Evolutionary conservation across 1,140 invertebrate species (phyloP), one percentile per base, ranked within the genome.

Genomic region (Drosophila burlai): DNA sequence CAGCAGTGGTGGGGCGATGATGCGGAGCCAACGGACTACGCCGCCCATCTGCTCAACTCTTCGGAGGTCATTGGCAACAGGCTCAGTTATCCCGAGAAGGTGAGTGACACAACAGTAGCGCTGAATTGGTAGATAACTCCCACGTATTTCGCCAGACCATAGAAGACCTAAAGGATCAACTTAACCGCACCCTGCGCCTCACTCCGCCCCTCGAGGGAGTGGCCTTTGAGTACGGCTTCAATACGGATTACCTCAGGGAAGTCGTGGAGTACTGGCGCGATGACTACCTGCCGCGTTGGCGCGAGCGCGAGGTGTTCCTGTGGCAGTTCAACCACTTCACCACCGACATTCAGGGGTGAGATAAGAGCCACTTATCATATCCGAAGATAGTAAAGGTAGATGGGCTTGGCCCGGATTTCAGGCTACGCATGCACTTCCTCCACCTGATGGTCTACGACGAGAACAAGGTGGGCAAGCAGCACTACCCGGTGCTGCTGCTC

Each of bases 281-380:
- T 31, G 94, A 96, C 42, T 98, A 97, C 92, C 93, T 97, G 82
- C 87, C 92, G 59, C 91, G 86, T 89, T 98, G 97, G 95, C 94
- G 93, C 71, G 92, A 95, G 83, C 94, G 96, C 67, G 95, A 97
- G 81, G 93, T 93, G 16, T 94, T 93, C 46, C 86, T 98, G 7
- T 98, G 97, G 92, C 92, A 93, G 72, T 96, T 95, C 83, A 95
- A 96, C 34, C 97, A 97, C 76, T 98, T 95, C 92, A 96, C 95
- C 80, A 95, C 96, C 16, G 95, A 96, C 46, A 94, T 97, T 83
- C 96, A 94, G 94, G 96, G 94, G 92, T 92, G 71, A 81, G 61
- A 18, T 47, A 24, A 64, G 77, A 76, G 67, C 42, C 29, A 40
- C 81, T 85, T 90, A 85, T 91, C 86, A 45, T 75, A 63, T 76